Percentiles rank a stretch among this genome's conserved stretches.
phyloP scores from a whole-genome alignment of 1,140 invertebrate species.

The Drosophila tristis region DNA sequence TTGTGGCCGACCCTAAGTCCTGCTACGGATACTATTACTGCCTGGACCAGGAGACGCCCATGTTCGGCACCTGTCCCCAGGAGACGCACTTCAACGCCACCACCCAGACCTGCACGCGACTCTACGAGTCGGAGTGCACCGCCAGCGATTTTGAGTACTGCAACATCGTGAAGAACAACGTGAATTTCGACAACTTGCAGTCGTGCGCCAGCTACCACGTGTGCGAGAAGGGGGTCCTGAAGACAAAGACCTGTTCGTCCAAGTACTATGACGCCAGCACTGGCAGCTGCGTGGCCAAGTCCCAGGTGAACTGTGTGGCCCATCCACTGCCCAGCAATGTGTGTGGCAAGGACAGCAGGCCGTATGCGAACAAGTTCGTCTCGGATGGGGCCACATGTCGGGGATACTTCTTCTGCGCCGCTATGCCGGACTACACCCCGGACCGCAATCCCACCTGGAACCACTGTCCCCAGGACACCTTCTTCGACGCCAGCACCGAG shows the following conservation, averaged over 20 bases:
- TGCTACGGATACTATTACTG: conserved; percentile 72
- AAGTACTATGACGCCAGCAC: conserved; percentile 56
- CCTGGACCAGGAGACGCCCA: conserved; percentile 22
- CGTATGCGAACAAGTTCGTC: conserved; percentile 47
- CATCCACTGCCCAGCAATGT: conserved; percentile 68
- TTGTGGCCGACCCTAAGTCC: conserved; percentile 65
- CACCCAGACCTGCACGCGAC: conserved; percentile 51
- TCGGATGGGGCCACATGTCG: conserved; percentile 65
- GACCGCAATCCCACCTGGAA: conserved; percentile 53
- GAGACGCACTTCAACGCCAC: conserved; percentile 59
- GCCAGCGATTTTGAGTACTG: conserved; percentile 61
- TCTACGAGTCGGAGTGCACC: conserved; percentile 40
- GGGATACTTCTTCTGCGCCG: conserved; percentile 66
- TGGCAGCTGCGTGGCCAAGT: conserved; percentile 52
- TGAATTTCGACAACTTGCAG: conserved; percentile 51
- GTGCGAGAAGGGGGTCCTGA: conserved; percentile 47
- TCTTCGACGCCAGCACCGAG: conserved; percentile 57
- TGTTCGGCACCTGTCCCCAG: conserved; percentile 52
- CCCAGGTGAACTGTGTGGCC: conserved; percentile 50
- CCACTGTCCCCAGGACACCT: conserved; percentile 47
- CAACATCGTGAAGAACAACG: conserved; percentile 55
- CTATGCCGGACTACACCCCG: conserved; percentile 24
- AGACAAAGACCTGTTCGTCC: conserved; percentile 36
- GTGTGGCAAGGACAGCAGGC: conserved; percentile 57
- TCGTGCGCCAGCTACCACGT: conserved; percentile 59